Percentiles rank a stretch among this genome's conserved stretches.
These are phyloP conservation scores for Idaea dimidiata DNA, from an alignment of 2,888 invertebrate genomes.

Conservation along the genomic window DNA sequence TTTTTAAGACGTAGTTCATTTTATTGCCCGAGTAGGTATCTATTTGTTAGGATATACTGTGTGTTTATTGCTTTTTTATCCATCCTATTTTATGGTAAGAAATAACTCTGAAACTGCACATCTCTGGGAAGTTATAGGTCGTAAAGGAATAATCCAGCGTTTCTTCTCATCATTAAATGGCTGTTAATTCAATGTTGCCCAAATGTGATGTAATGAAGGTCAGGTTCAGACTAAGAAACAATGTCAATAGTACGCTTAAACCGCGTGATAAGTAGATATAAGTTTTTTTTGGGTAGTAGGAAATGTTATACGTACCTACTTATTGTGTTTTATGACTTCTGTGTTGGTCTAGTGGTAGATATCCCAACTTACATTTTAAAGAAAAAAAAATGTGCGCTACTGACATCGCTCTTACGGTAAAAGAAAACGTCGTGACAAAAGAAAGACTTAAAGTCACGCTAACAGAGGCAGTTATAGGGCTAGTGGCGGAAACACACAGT, in stretches of 20 bases:
- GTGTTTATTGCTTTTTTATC: neutral
- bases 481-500: no score
- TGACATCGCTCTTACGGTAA: no score
- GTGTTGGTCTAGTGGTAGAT: no score
- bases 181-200: neutral
- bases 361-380: no score
- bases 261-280: neutral
- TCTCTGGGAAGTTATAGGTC: slow-evolving; percentile 1
- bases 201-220: neutral
- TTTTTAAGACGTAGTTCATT: slow-evolving; percentile 1
- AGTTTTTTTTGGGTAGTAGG: no score
- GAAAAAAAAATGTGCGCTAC: no score
- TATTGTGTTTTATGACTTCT: no score
- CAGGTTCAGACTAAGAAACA: neutral
- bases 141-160: neutral
- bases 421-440: no score
- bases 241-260: neutral
- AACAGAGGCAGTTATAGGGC: no score
- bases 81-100: neutral
- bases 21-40: neutral
- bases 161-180: slow-evolving; percentile 1
- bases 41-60: neutral
- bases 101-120: neutral
- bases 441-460: no score
- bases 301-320: no score